Conservation (phyloP, 2,888 invertebrate genomes). For the Gisinianus flammeolus region DNA sequence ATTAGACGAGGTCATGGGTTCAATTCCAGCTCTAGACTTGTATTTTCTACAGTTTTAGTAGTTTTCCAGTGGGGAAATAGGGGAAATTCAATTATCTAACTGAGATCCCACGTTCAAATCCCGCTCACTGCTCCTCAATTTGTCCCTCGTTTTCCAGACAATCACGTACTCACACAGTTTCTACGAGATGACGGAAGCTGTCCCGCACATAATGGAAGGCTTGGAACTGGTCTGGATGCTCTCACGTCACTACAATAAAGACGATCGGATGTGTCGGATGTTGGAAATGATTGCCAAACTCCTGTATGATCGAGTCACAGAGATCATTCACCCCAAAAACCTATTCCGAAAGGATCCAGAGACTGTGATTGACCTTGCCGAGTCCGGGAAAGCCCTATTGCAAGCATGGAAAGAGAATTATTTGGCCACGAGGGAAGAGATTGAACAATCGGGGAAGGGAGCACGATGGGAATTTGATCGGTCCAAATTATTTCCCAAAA, state of each 20-base stretch:
- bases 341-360: constrained; percentile 70
- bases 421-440: constrained; percentile 77
- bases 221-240: constrained; percentile 90
- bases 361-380: constrained; percentile 65
- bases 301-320: constrained; percentile 76
- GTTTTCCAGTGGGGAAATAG: neutral
- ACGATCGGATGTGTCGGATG: constrained; percentile 84
- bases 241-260: constrained; percentile 81
- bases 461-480: constrained; percentile 91
- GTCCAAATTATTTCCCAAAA: constrained; percentile 77
- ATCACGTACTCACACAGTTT: constrained; percentile 75
- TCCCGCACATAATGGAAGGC: constrained; percentile 82
- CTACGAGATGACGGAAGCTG: constrained; percentile 72
- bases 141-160: constrained; percentile 69
- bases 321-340: constrained; percentile 71
- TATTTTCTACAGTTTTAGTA: neutral
- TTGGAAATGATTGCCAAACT: constrained; percentile 84
- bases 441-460: constrained; percentile 84
- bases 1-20: too few relatives aligned
- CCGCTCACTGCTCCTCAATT: too few relatives aligned
- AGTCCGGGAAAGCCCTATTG: constrained; percentile 72
- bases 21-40: too few relatives aligned
- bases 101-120: too few relatives aligned
- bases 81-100: too few relatives aligned
- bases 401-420: constrained; percentile 78